Base-by-base conservation (phyloP, 2,113 vertebrate genomes). In the Indicator maculatus region DNA sequence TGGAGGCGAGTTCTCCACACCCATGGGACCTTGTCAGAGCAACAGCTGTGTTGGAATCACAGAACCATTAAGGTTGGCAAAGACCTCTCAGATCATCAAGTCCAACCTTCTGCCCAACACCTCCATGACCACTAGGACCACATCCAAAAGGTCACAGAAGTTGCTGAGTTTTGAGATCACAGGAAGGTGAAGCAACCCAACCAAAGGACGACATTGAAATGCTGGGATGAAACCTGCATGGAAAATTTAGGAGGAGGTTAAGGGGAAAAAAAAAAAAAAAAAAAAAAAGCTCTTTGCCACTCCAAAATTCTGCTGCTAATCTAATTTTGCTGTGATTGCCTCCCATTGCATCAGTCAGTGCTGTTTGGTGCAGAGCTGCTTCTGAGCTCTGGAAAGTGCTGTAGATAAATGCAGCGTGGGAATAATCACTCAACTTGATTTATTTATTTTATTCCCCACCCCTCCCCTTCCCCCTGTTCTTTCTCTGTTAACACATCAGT, bases 311-410 rank as follows among this genome's bases (percentile, higher is more conserved):
- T 59, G 67, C 82, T 77, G 79, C 93, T 93, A 28, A 77, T 86
- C 24, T n/a, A 7, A 56, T 96, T 90, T 73, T 83, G 50, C 11
- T 3, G 31, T 11, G 67, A 10, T 52, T 71, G 61, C 88, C 66
- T 91, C 81, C 47, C 21, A 0, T 90, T 88, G 92, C 95, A 91
- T 71, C 90, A 77, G 55, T n/a, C 88, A 20, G 90, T 1, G 5
- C 92, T 45, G 12, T 61, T 93, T 94, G 96, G 21, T 86, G 95
- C 96, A 94, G 95, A 17, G 95, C 85, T 63, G 91, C 73, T 71
- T 20, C 16, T 7, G 69, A 44, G 77, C 39, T 17, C 88, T 69
- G 10, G 65, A 2, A 53, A 56, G 91, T 1, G 81, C 96, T 44
- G 89, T 19, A 18, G 95, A 73, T 66, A 12, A 94, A 45, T 12